A percentile compares a stretch with the other conserved stretches of the same genome.
phyloP scores from a whole-genome alignment of 1,140 invertebrate genomes.

The Calephelis nemesis region DNA sequence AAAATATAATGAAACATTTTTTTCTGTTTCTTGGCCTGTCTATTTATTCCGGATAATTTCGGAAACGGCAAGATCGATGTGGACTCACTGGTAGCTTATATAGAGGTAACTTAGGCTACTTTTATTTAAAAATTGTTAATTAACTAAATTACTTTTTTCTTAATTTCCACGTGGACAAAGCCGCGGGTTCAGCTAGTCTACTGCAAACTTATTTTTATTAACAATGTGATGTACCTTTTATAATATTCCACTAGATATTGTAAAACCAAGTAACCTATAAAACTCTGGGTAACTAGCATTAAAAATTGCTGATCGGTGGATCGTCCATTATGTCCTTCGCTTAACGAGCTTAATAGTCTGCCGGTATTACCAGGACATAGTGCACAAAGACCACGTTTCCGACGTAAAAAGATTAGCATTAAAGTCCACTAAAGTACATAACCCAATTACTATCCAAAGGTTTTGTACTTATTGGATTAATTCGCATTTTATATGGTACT shows the following conservation, averaged over 20 bases:
- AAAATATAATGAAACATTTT: too few relatives aligned
- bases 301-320: conserved; percentile 19
- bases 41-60: too few relatives aligned
- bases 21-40: too few relatives aligned
- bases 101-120: too few relatives aligned
- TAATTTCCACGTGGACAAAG: too few relatives aligned
- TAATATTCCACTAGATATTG: background rate
- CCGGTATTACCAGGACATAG: conserved; percentile 20
- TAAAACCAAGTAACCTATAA: conserved; percentile 9
- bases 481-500: background rate
- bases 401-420: conserved; percentile 32
- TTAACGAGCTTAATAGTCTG: conserved; percentile 23
- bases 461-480: conserved; percentile 32
- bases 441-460: conserved; percentile 29
- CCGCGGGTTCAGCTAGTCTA: too few relatives aligned
- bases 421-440: conserved; percentile 27
- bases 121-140: too few relatives aligned
- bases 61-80: too few relatives aligned
- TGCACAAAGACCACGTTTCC: conserved; percentile 19
- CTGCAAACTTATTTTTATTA: too few relatives aligned
- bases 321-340: conserved; percentile 19
- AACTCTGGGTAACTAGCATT: conserved; percentile 15
- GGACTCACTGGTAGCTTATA: too few relatives aligned
- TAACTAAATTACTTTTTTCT: too few relatives aligned
- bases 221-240: too few relatives aligned